Evolutionary conservation across 2,113 vertebrate species (phyloP), one percentile per base, ranked within the genome.

Genomic region (Glareola pratincola): DNA sequence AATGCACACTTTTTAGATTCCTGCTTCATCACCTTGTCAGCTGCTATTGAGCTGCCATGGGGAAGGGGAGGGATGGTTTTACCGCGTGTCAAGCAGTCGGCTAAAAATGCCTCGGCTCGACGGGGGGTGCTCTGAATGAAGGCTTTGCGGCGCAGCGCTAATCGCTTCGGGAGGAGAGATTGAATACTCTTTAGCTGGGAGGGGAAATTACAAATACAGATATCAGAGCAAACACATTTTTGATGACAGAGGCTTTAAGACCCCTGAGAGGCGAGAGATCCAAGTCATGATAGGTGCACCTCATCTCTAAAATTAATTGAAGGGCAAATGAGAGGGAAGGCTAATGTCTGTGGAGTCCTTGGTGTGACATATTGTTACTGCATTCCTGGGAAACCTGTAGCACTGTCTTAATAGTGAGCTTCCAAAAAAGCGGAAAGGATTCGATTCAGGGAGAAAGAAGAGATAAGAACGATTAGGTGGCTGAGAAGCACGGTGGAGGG

Each of bases 301-400:
- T 94, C 64, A 19, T 90, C 76, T 97, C 92, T 94, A 67, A 80
- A 96, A 96, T 93, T 90, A 97, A 97, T 88, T 91, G 94, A 71
- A 80, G 66, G 75, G 84, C 66, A 90, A 96, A 88, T 79, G 66
- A 95, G 94, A 88, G 37, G 75, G 76, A 72, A 59, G 43, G n/a
- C 62, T 64, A 14, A 39, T 56, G 87, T 94, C 57, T 93, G 76
- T 68, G 95, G 94, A 97, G 88, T 77, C 64, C 32, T 89, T 80
- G 77, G 53, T 66, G 41, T 91, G 83, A 50, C 34, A 20, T 29
- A 21, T 19, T 29, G 64, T 48, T 92, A 76, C 29, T 79, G 75
- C 85, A 39, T 79, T 73, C 91, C 79, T 85, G 80, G 43, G 75
- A 77, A 75, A 26, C 17, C 6, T 30, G 59, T 83, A 91, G 86